These are phyloP conservation scores for Nebria brevicollis DNA, from an alignment of 2,888 invertebrate species.

Conservation along the genomic window DNA sequence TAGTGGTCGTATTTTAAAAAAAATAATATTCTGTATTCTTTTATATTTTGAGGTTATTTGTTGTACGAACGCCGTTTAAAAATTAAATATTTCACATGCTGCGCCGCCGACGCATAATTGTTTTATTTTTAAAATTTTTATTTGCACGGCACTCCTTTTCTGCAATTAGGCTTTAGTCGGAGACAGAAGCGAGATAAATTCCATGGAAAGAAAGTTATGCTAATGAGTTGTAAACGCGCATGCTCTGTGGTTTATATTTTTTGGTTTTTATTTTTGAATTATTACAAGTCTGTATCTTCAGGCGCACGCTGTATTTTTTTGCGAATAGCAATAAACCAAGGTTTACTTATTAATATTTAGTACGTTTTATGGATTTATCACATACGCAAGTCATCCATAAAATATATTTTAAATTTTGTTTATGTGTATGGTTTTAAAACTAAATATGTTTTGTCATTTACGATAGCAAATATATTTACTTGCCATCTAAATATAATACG, in stretches of 20 bases:
- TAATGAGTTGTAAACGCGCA: neutral
- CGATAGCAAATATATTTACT: too few relatives aligned
- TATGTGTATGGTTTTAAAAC: too few relatives aligned
- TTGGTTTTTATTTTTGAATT: neutral
- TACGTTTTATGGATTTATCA: neutral
- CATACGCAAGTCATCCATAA: too few relatives aligned
- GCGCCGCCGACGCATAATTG: neutral
- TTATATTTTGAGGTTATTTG: neutral
- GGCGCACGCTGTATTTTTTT: neutral
- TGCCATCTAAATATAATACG: too few relatives aligned
- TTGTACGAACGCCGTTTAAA: neutral
- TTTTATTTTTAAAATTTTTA: neutral
- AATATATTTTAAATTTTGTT: too few relatives aligned
- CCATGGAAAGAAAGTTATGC: neutral
- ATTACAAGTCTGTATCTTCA: neutral
- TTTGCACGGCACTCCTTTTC: constrained; percentile 1
- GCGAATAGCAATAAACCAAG: neutral
- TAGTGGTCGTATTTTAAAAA: too few relatives aligned
- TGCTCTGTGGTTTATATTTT: neutral
- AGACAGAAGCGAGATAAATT: neutral
- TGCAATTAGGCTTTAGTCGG: neutral
- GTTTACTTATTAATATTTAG: neutral
- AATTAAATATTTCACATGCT: neutral
- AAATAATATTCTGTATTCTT: neutral
- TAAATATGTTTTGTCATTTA: too few relatives aligned